Base-by-base conservation (phyloP, 92 coral and sea anemone genomes). In the Montipora capitata region DNA sequence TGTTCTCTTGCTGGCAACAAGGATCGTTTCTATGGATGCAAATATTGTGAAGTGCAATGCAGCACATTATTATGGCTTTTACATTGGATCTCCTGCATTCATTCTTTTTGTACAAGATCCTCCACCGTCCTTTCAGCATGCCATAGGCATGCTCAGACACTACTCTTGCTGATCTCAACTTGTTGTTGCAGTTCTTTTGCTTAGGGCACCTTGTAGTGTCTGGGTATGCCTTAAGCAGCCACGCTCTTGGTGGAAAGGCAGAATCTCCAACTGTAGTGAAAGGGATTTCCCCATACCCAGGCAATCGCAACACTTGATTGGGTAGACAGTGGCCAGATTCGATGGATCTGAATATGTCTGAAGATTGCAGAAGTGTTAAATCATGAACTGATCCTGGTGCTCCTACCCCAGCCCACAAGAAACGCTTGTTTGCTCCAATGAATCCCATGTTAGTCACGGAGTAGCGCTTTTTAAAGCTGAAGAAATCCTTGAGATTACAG, bases 141-240 rank as follows among this genome's bases (percentile, higher is more conserved):
- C 90, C 90, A 45, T 45, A 45, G 51, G 51, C 51, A 45, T 45
- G 51, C 8, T 45, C 51, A 45, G 51, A 45, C 51, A 45, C 90
- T 48, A 86, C 90, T 69, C 71, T 70, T 66, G 85, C 90, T 48
- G 85, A 71, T 68, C 85, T 86, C 70, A 78, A 68, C 64, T 43
- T 86, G 11, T 86, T 77, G 74, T 86, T 86, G 49, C 78, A 78
- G 49, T 68, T 54, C 64, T 86, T 86, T 54, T 86, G 68, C 70
- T 67, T 51, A 3, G 85, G 76, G 75, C 76, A 54, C 41, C 59
- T 86, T 42, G 85, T 86, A 62, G 85, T 69, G 67, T 42, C 80
- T 78, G 91, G 70, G 58, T 59, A 87, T 67, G 91, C 91, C 76
- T 87, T 87, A 38, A 87, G 51, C 72, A 87, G 68, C 91, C 91